Evolutionary conservation across 2,888 invertebrate species (phyloP), one percentile per base, ranked within the genome.

Genomic region (Drosophila limbata): DNA sequence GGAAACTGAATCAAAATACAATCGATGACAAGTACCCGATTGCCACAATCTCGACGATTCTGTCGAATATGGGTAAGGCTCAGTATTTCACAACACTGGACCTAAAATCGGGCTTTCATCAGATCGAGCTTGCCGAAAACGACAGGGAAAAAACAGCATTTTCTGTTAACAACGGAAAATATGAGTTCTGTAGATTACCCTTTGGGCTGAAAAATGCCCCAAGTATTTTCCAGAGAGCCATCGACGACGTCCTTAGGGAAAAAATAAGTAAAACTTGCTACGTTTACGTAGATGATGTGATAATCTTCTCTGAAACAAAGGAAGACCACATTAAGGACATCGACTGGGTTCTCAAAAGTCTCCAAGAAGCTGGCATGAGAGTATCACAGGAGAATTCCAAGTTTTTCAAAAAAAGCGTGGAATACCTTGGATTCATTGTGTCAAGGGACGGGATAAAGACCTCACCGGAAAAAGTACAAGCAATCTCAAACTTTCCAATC

Each of bases 41-140:
- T 25, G 90, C 91, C 0, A 90, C 0, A 90, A 92, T 92, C 5
- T 66, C 76, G 3, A 89, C 91, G 44, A 91, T 92, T 48, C 64
- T 92, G 13, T 89, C 91, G 60, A 88, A 91, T 73, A 60, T 92
- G 57, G 90, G 91, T 28, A 80, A 88, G 52, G 76, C 90, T 1
- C 81, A 81, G 61, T 92, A 91, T 71, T 92, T 92, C 56, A 83
- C 90, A 2, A 90, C 89, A 0, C 35, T 92, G 33, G 92, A 92
- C 68, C 52, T 92, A 11, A 88, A 91, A 4, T 81, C 81, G 4
- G 92, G 92, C 0, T 93, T 89, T 11, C 55, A 66, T 39, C 51
- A 64, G 17, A 64, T 60, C 10, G 25, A n/a, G 1, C 33, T 64
- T 6, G 55, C 60, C 4, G 60, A 69, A 15, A 28, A n/a, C 2